Evolutionary conservation across 2,113 vertebrate species (phyloP).

Genomic region (Cynopterus brachyotis): DNA sequence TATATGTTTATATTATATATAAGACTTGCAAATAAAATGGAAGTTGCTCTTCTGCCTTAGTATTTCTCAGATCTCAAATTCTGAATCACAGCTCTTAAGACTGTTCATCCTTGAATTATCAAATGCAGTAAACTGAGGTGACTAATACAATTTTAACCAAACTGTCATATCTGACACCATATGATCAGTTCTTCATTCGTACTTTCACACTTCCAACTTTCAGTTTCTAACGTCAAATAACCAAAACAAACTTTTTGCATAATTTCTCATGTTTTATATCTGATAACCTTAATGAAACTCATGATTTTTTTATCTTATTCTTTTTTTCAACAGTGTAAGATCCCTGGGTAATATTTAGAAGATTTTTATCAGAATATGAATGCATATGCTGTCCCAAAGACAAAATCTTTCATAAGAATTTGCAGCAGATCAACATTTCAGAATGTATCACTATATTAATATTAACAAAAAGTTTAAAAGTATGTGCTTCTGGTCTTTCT

Average conservation of each 20-base stretch:
- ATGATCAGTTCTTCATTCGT: constrained; percentile 4
- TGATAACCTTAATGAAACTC: not conserved
- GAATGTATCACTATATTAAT: not conserved
- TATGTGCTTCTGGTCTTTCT: not conserved
- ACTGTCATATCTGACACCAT: not conserved
- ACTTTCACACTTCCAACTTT: not conserved
- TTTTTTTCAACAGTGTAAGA: not conserved
- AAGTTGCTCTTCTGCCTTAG: not conserved
- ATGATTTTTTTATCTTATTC: not conserved
- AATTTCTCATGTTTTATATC: not conserved
- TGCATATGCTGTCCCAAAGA: not conserved
- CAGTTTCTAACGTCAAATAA: constrained; percentile 14
- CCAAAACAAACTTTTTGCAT: not conserved
- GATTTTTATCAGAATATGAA: not conserved
- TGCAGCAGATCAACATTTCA: not conserved
- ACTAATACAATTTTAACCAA: not conserved
- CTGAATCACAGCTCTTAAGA: not conserved
- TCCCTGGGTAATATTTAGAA: not conserved
- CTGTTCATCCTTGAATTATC: not conserved
- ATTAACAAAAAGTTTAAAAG: not conserved
- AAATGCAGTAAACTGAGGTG: not conserved
- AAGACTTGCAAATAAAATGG: not conserved
- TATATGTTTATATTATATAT: not conserved
- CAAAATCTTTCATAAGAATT: not conserved
- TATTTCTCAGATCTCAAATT: not conserved